phyloP scores from a whole-genome alignment of 2,113 vertebrate species.

The Benitochromis conjunctus region DNA sequence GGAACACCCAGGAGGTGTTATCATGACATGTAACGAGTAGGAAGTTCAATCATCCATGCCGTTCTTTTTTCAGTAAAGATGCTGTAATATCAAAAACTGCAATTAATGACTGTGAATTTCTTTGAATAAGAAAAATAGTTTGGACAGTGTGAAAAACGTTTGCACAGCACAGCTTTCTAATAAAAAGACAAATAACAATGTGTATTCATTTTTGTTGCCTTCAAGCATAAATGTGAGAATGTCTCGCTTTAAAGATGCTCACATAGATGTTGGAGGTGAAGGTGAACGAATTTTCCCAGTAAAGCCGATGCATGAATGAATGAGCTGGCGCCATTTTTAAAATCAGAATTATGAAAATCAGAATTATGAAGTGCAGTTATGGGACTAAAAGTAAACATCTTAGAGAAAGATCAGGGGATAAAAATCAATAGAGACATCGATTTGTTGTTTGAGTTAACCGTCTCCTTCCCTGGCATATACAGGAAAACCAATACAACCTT shows the following conservation, averaged over 20 bases:
- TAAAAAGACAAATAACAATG: background rate
- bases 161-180: background rate
- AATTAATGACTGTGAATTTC: background rate
- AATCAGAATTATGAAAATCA: background rate
- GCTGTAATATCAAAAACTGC: background rate
- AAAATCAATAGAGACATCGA: background rate
- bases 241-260: background rate
- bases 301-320: too few species aligned
- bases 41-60: background rate
- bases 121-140: background rate
- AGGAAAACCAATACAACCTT: background rate
- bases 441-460: background rate
- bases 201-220: background rate
- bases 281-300: background rate
- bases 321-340: background rate
- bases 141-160: too few species aligned
- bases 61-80: background rate
- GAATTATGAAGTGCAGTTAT: too few species aligned
- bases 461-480: background rate
- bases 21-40: accelerated
- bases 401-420: background rate
- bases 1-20: accelerated
- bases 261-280: background rate
- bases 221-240: background rate
- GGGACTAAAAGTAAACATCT: background rate